Base-by-base conservation (phyloP, 2,113 vertebrate species). In the Smithornis capensis region DNA sequence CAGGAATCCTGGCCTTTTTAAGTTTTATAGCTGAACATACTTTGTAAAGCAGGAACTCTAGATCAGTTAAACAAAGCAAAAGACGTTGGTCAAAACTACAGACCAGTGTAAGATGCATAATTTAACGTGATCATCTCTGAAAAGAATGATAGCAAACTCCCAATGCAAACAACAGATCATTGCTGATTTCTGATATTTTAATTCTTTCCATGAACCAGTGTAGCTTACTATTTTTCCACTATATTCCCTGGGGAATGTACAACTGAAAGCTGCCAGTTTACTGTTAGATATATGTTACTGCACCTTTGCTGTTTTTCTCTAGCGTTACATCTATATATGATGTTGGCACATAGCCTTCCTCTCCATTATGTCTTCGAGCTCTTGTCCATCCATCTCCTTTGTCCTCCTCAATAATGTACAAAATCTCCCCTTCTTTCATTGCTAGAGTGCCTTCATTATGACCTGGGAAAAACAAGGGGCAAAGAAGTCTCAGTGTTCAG, bases 241-340 rank as follows among this genome's bases (percentile, higher is more conserved):
- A 73, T 95, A 94, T 93, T 73, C 79, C 75, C 83, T 87, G 68
- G 69, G 56, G 74, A 94, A 95, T 2, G 73, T 74, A 90, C 40
- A 84, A 78, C n/a, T 96, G 90, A 96, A 97, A 96, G 93, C 70
- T 85, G 96, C 80, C 90, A 83, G 80, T 88, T 96, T 97, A 97
- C 62, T 89, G 91, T 97, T 99, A 99, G 98, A 99, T 99, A 98
- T 99, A 99, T 97, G 99, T 99, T 98, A 99, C 99, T 97, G 99
- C 99, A 99, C 99, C 99, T 99, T 99, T 99, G 98, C 99, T 99
- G 98, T 98, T 99, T 98, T 98, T 99, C 98, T 99, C 99, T 98
- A 99, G 96, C 75, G 99, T 99, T 98, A 99, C 99, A 97, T 99
- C 99, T 98, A 99, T 99, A 96, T 99, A 99, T 90, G 99, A 99